Evolutionary conservation across 1,140 invertebrate species (phyloP), one percentile per base, ranked within the genome.

Genomic region (Drosophila oshimai): DNA sequence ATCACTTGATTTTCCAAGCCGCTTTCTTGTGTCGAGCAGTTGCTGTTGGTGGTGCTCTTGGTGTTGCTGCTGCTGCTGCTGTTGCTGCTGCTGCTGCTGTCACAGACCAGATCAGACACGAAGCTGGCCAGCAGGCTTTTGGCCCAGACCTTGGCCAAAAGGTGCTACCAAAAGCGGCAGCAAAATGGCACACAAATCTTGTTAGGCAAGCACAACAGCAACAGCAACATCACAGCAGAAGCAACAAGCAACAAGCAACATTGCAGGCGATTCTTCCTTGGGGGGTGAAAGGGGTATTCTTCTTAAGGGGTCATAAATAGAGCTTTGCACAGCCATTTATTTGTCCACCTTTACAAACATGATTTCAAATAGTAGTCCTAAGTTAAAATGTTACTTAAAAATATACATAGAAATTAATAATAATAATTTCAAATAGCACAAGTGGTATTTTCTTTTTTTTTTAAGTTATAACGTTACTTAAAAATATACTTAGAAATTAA

Each of bases 1-100:
- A 86, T 86, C 81, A 86, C 81, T 86, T 86, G 81, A 86, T 86
- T 86, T 80, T 80, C 55, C 34, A 70, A 75, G 71, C 58, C 28
- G 61, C 61, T 65, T 65, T 65, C 42, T 47, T 46, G 61, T 26
- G 24, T 17, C 22, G 26, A 26, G 41, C 12, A 44, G 41, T 24
- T 41, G 24, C 20, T 46, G 20, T 42, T 42, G 22, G 2, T 37
- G 34, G 34, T 42, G 39, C 26, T 29, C 22, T 33, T 22, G 42
- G 47, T 62, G 26, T 22, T 47, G n/a, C 18, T 54, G 33, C 10
- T 46, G 44, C 60, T 61, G 57, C 44, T 58, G 47, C 60, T 62
- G 26, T 50, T 54, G 15, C 46, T 46, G 13, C 42, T 57, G 28
- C 31, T 57, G 36, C 12, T 47, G 57, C 57, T 72, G 57, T 72